Evolutionary conservation across 2,888 invertebrate species (phyloP).

Genomic region (Crioceris asparagi): DNA sequence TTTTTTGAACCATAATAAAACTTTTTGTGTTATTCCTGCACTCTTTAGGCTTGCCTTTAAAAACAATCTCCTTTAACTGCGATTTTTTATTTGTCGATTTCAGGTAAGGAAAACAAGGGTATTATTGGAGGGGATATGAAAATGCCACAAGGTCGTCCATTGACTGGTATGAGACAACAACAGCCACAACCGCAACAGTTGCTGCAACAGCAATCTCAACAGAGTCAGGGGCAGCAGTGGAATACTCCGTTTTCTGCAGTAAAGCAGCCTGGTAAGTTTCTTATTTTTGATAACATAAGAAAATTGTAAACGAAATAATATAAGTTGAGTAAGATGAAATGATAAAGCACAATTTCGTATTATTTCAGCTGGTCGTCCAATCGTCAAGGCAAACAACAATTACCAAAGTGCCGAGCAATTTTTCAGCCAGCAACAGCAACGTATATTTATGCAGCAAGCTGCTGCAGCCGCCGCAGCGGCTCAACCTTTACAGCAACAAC

Average conservation of each 20-base stretch:
- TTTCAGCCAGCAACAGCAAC: constrained; percentile 26
- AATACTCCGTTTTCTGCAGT: constrained; percentile 24
- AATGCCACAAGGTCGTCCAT: constrained; percentile 32
- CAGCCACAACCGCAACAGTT: constrained; percentile 20
- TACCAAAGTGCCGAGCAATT: constrained; percentile 33
- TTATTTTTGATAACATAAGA: too few species aligned
- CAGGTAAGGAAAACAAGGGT: constrained; percentile 36
- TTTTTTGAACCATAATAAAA: too few species aligned
- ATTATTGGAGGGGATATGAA: constrained; percentile 19
- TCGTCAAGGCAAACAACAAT: constrained; percentile 45
- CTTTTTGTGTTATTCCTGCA: too few species aligned
- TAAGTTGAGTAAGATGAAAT: constrained; percentile 8
- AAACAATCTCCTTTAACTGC: too few species aligned
- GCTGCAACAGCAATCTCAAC: constrained; percentile 25
- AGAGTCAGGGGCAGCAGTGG: constrained; percentile 30
- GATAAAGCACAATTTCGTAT: background rate
- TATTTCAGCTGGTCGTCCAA: constrained; percentile 41
- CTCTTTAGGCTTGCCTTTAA: too few species aligned
- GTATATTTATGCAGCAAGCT: constrained; percentile 16
- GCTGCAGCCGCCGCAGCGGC: constrained; percentile 8
- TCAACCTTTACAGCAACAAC: constrained; percentile 13
- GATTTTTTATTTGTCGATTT: too few species aligned
- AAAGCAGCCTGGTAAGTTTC: constrained; percentile 23
- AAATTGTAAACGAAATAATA: too few species aligned
- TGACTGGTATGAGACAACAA: constrained; percentile 34